Percentiles rank a stretch among this genome's conserved stretches.
phyloP scores from a whole-genome alignment of 2,888 invertebrate species.

The Agrochola macilenta region DNA sequence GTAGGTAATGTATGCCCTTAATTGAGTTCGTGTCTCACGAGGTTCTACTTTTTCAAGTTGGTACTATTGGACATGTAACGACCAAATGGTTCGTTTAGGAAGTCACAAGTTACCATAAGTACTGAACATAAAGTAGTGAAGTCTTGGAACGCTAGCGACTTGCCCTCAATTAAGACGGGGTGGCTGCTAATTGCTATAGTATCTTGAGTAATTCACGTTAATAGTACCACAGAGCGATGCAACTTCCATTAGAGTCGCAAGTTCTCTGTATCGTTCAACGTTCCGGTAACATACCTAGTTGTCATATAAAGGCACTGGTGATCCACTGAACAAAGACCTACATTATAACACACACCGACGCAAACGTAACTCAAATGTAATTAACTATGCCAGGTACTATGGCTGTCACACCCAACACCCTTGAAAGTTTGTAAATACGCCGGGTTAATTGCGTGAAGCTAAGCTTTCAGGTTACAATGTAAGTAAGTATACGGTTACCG shows the following conservation, averaged over 20 bases:
- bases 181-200: conserved; percentile 76
- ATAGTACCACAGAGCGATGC: conserved; percentile 40
- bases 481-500: conserved; percentile 30
- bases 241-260: conserved; percentile 69
- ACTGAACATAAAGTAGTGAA: conserved; percentile 67
- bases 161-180: conserved; percentile 73
- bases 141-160: conserved; percentile 66
- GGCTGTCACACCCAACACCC: conserved; percentile 63
- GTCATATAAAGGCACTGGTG: conserved; percentile 53
- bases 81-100: conserved; percentile 53
- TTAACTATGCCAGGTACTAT: conserved; percentile 66
- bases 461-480: conserved; percentile 39
- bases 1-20: conserved; percentile 64
- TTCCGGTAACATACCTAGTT: not conserved
- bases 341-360: conserved; percentile 56
- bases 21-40: conserved; percentile 59
- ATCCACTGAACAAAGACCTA: conserved; percentile 60
- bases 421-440: conserved; percentile 66
- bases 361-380: conserved; percentile 66
- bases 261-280: conserved; percentile 45
- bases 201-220: conserved; percentile 79
- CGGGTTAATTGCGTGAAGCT: conserved; percentile 52
- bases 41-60: conserved; percentile 51
- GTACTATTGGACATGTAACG: conserved; percentile 57
- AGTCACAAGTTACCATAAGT: conserved; percentile 67